Percentiles rank a stretch among this genome's conserved stretches.
Conservation (phyloP, 2,113 vertebrate genomes). For the Chaetodon trifascialis region DNA sequence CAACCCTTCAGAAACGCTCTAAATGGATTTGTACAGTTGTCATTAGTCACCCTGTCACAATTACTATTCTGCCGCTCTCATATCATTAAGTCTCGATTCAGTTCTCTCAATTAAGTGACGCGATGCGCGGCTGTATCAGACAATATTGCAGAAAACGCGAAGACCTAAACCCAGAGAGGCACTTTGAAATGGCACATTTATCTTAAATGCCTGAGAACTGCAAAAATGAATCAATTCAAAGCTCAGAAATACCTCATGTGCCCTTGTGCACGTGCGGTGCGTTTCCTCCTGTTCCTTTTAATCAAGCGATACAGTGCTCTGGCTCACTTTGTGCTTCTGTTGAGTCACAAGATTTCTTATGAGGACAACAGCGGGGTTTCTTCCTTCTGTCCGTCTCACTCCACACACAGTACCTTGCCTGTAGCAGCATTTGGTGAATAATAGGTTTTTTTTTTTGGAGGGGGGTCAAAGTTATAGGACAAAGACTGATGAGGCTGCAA, state of each 20-base stretch:
- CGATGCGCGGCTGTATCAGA: conserved; percentile 45
- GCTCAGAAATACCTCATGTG: background rate
- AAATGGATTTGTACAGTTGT: conserved; percentile 39
- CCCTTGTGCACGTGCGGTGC: background rate
- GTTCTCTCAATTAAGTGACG: conserved; percentile 34
- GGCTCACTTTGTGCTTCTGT: background rate
- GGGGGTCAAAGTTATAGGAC: conserved; percentile 43
- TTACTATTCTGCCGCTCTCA: conserved; percentile 51
- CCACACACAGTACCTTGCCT: conserved; percentile 51
- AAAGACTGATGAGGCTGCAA: conserved; percentile 56
- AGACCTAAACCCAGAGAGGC: background rate
- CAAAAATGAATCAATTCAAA: background rate
- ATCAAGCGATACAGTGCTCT: background rate
- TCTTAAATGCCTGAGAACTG: background rate
- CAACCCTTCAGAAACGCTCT: conserved; percentile 31
- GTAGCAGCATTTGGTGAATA: conserved; percentile 55
- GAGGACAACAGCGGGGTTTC: conserved; percentile 11
- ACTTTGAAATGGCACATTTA: background rate
- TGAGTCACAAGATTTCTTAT: conserved; percentile 21
- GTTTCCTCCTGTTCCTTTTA: background rate
- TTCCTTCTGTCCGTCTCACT: conserved; percentile 45
- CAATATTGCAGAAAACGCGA: background rate
- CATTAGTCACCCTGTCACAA: conserved; percentile 65
- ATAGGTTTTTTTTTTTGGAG: conserved; percentile 24
- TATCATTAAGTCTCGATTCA: conserved; percentile 53